These are phyloP conservation scores for Tetragnatha montana DNA, from an alignment of 2,888 invertebrate species.

Conservation along the genomic window DNA sequence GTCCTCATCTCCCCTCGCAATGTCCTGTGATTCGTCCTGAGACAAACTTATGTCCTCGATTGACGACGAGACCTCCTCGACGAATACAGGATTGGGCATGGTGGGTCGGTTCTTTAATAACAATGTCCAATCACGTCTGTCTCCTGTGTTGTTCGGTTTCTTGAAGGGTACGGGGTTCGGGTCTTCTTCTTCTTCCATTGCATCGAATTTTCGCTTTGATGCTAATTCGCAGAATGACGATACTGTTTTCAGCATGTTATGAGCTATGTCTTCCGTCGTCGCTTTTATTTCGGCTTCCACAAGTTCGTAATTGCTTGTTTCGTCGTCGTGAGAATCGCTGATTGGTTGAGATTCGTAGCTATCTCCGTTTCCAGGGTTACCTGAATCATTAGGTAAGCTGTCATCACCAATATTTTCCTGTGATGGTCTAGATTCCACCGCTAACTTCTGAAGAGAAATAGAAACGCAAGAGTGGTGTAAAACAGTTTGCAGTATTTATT, in stretches of 20 bases:
- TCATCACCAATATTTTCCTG: too few species aligned
- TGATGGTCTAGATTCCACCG: too few species aligned
- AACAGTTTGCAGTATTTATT: too few species aligned
- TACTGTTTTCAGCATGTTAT: neutral
- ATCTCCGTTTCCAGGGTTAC: too few species aligned
- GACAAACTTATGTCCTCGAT: neutral
- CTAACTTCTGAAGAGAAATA: too few species aligned
- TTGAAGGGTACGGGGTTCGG: neutral
- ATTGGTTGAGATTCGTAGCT: too few species aligned
- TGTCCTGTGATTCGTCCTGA: neutral
- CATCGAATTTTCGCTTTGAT: conserved; percentile 1
- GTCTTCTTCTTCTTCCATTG: neutral
- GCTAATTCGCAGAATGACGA: conserved; percentile 9
- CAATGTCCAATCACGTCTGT: neutral
- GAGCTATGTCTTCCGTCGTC: neutral
- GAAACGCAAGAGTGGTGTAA: too few species aligned
- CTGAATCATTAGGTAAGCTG: too few species aligned
- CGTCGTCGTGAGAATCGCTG: too few species aligned
- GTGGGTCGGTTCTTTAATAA: too few species aligned
- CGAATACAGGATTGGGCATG: too few species aligned
- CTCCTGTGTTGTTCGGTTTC: neutral
- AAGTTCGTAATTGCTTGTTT: too few species aligned
- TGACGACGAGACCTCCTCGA: neutral
- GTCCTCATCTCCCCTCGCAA: neutral
- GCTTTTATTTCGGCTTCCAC: neutral